Conservation (phyloP, 1,140 invertebrate species). For the Philopotamus ludificatus region DNA sequence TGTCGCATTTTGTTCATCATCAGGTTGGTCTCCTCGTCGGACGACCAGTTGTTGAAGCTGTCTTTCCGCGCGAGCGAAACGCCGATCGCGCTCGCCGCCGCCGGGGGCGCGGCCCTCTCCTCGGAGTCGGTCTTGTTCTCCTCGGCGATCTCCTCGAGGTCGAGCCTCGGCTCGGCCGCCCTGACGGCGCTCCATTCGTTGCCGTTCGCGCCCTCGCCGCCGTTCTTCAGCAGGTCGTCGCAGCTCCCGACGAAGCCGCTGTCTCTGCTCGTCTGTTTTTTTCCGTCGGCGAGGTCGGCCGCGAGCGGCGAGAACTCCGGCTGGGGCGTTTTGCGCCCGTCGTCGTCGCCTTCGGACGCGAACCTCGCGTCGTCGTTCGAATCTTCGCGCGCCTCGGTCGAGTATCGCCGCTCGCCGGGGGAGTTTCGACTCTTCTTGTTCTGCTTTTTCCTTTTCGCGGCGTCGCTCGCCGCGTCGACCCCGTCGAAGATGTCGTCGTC, state of each 20-base stretch:
- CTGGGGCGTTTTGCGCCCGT: conserved; percentile 63
- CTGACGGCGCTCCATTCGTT: conserved; percentile 51
- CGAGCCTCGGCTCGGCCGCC: conserved; percentile 56
- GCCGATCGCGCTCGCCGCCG: conserved; percentile 50
- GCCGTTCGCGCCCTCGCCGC: conserved; percentile 58
- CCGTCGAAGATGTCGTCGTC: conserved; percentile 66
- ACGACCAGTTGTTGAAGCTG: conserved; percentile 91
- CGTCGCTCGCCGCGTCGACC: conserved; percentile 74
- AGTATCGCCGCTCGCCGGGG: conserved; percentile 54
- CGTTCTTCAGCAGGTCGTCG: conserved; percentile 74
- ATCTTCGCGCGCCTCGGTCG: conserved; percentile 51
- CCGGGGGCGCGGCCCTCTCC: conserved; percentile 49
- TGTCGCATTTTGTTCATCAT: conserved; percentile 94
- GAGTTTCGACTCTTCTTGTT: conserved; percentile 62
- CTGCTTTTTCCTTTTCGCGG: conserved; percentile 80
- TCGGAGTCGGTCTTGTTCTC: conserved; percentile 53
- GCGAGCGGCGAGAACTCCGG: conserved; percentile 58
- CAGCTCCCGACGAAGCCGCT: conserved; percentile 86
- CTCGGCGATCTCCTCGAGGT: conserved; percentile 59
- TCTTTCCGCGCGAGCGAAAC: conserved; percentile 74
- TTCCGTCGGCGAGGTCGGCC: conserved; percentile 56
- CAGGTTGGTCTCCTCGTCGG: conserved; percentile 88
- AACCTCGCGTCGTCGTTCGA: conserved; percentile 61
- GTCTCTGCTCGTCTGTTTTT: conserved; percentile 78
- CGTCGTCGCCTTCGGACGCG: conserved; percentile 62